Evolutionary conservation across 2,113 vertebrate genomes (phyloP).

Genomic region (Vimba vimba): DNA sequence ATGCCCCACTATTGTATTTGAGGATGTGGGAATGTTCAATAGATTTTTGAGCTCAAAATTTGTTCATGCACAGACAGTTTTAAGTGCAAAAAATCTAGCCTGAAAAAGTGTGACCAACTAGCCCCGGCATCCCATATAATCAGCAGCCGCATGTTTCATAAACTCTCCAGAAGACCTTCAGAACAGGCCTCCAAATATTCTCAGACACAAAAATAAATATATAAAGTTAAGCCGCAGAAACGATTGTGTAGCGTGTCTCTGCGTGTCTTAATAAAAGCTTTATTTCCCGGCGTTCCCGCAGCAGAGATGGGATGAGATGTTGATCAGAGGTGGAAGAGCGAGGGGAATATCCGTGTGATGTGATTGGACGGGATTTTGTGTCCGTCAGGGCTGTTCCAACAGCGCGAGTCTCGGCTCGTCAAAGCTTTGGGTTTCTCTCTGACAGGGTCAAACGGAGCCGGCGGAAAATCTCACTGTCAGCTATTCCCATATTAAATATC

Average conservation of each 20-base stretch:
- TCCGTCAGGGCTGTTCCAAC: constrained; percentile 54
- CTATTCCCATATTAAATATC: constrained; percentile 81
- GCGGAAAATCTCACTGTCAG: constrained; percentile 77
- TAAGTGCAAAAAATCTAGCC: neutral
- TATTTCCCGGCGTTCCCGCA: neutral
- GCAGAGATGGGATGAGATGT: constrained; percentile 22
- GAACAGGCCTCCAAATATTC: constrained; percentile 29
- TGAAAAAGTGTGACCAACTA: neutral
- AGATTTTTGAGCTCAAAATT: neutral
- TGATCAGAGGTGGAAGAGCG: constrained; percentile 22
- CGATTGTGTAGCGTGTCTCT: constrained; percentile 23
- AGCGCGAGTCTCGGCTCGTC: constrained; percentile 55
- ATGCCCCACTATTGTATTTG: neutral
- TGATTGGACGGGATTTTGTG: constrained; percentile 65
- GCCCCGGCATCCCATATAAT: neutral
- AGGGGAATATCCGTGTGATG: constrained; percentile 51
- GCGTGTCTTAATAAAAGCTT: constrained; percentile 48
- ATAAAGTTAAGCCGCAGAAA: constrained; percentile 2
- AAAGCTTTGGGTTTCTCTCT: constrained; percentile 52
- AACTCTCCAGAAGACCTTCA: neutral
- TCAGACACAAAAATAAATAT: constrained; percentile 15
- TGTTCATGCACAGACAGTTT: neutral
- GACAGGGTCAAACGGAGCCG: constrained; percentile 39
- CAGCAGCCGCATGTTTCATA: neutral
- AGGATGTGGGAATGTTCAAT: neutral